These are phyloP conservation scores for Pipistrellus pipistrellus DNA, from an alignment of 2,797 vertebrate genomes.

Conservation along the genomic window DNA sequence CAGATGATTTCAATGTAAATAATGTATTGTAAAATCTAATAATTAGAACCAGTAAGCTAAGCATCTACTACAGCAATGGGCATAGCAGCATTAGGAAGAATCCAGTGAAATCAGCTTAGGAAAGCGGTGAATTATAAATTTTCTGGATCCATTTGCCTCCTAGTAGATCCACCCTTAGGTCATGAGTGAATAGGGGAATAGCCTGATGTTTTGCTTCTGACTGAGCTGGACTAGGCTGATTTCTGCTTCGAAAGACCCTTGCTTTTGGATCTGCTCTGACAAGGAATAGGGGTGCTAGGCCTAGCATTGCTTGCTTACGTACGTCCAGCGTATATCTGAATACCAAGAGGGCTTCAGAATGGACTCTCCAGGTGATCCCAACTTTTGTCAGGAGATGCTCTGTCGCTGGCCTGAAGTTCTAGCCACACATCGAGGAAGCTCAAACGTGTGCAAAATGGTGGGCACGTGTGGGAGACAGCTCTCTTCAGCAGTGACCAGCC, in stretches of 20 bases:
- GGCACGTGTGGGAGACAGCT: neutral
- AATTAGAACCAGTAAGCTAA: neutral
- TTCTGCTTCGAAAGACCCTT: neutral
- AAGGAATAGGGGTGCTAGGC: neutral
- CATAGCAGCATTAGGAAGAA: neutral
- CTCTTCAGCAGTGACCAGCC: neutral
- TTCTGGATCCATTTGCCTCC: neutral
- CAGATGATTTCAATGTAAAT: neutral
- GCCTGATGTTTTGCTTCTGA: conserved; percentile 7
- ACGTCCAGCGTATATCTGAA: neutral
- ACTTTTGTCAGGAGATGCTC: neutral
- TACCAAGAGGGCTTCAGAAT: neutral
- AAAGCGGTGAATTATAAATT: neutral
- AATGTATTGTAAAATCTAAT: conserved; percentile 25
- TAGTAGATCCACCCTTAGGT: neutral
- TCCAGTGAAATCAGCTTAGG: neutral
- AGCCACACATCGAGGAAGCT: neutral
- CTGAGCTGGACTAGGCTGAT: neutral
- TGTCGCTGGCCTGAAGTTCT: neutral
- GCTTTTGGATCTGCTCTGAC: neutral
- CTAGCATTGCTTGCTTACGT: neutral
- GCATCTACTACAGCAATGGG: neutral
- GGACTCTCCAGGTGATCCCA: neutral
- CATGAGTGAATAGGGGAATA: neutral
- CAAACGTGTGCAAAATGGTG: neutral